These are phyloP conservation scores for Lamproptera curius DNA, from an alignment of 2,888 invertebrate species.

Conservation along the genomic window DNA sequence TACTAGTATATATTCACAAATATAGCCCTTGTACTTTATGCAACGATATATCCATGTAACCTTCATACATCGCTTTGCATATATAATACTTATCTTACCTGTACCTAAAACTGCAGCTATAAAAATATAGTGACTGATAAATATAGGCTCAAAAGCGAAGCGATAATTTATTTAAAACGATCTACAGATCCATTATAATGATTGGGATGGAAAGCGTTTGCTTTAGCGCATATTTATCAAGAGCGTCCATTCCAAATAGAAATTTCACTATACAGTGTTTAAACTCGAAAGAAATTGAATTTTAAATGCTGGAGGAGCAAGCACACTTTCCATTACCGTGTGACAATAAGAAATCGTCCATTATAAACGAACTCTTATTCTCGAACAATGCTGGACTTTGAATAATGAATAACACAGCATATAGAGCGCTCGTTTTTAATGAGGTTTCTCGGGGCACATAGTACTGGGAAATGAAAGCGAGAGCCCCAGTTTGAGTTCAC, in stretches of 20 bases:
- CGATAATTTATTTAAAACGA: too few species aligned
- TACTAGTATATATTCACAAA: too few species aligned
- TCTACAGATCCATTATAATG: too few species aligned
- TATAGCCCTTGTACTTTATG: too few species aligned
- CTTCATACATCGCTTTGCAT: not conserved
- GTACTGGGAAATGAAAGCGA: not conserved
- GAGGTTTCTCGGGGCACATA: not conserved
- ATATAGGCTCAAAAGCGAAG: too few species aligned
- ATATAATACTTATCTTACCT: too few species aligned
- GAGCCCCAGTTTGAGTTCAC: too few species aligned
- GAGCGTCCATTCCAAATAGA: not conserved
- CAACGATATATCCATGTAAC: too few species aligned
- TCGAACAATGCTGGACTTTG: constrained; percentile 1
- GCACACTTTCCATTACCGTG: not conserved
- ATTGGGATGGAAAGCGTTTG: too few species aligned
- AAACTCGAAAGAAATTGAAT: not conserved
- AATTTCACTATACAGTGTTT: not conserved
- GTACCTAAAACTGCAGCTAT: too few species aligned
- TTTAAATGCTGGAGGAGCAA: not conserved
- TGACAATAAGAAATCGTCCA: constrained; percentile 1
- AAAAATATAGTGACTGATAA: too few species aligned
- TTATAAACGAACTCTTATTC: constrained; percentile 4
- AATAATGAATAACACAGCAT: constrained; percentile 7
- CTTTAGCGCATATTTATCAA: too few species aligned
- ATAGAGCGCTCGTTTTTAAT: constrained; percentile 9